Base-by-base conservation (phyloP, 2,113 vertebrate species). In the Gopherus evgoodei region DNA sequence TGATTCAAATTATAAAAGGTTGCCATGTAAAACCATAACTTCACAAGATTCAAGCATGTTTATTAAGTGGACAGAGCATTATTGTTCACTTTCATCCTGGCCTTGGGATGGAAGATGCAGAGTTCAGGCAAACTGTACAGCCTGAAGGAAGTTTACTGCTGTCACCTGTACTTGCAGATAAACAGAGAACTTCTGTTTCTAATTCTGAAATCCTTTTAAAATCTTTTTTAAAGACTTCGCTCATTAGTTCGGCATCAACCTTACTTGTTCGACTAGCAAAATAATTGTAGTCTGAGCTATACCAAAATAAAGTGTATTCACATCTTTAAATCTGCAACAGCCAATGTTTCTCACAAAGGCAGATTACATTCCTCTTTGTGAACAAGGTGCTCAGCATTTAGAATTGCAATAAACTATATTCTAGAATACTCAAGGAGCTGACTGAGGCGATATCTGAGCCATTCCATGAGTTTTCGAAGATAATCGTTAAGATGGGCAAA, bases 1-100 rank as follows among this genome's bases (percentile, higher is more conserved):
- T 27, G 31, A 16, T 38, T 93, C 75, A 79, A 80, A 75, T 75
- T 17, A 75, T 75, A 75, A 75, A 90, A 90, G 3, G 2, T 35
- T 81, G 44, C 8, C 75, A 72, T 8, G 52, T 31, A 19, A 87
- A 84, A 59, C 13, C 76, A 56, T 12, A 25, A 0, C 12, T 2
- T 91, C 72, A 84, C 13, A n/a, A 47, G 35, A 59, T 10, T 42
- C 2, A 0, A 0, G 13, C 3, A 81, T 2, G 86, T 24, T 25
- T 72, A 44, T 38, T 84, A 83, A 53, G 80, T 57, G 12, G 62
- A 83, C 84, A 91, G 96, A 31, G 29, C 92, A 78, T 49, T 93
- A 91, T 21, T 2, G 13, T 80, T 86, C 80, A 25, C 22, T 91
- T 87, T 57, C 93, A 35, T 50, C 38, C 27, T 29, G 59, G 24